Evolutionary conservation across 2,888 invertebrate species (phyloP).

Genomic region (Drosophila mayaguana): DNA sequence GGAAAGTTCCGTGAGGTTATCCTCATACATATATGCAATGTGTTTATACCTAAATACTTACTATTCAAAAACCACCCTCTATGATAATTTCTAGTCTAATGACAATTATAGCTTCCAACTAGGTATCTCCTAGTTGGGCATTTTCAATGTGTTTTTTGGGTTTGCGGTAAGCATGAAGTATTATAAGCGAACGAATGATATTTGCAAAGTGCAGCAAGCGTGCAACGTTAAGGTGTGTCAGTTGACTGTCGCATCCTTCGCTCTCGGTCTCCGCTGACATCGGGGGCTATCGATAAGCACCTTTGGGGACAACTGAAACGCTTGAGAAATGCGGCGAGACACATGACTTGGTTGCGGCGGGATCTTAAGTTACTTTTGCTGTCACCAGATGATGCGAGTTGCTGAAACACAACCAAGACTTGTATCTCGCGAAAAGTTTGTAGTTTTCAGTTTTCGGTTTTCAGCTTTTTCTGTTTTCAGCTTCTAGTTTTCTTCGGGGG

Average conservation of each 20-base stretch:
- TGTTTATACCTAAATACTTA: background rate
- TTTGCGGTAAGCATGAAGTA: background rate
- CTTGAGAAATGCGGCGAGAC: constrained; percentile 41
- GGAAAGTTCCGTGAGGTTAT: background rate
- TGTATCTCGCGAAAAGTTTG: constrained; percentile 31
- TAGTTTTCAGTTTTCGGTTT: background rate
- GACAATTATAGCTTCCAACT: no score
- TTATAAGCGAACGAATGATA: constrained; percentile 6
- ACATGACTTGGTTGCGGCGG: constrained; percentile 33
- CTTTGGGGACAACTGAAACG: constrained; percentile 51
- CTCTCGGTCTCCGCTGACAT: background rate
- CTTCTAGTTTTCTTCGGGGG: background rate
- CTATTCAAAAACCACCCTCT: background rate
- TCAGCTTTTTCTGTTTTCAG: no score
- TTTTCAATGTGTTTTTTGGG: constrained; percentile 6
- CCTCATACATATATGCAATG: no score
- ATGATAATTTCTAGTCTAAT: background rate
- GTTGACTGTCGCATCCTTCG: background rate
- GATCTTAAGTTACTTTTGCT: constrained; percentile 62
- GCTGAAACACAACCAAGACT: constrained; percentile 7
- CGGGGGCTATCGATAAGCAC: constrained; percentile 57
- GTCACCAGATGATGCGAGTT: constrained; percentile 46
- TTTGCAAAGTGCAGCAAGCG: constrained; percentile 39
- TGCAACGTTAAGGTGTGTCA: constrained; percentile 30
- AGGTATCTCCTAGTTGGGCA: background rate